phyloP scores from a whole-genome alignment of 1,140 invertebrate species.

The Liolophura sinensis region DNA sequence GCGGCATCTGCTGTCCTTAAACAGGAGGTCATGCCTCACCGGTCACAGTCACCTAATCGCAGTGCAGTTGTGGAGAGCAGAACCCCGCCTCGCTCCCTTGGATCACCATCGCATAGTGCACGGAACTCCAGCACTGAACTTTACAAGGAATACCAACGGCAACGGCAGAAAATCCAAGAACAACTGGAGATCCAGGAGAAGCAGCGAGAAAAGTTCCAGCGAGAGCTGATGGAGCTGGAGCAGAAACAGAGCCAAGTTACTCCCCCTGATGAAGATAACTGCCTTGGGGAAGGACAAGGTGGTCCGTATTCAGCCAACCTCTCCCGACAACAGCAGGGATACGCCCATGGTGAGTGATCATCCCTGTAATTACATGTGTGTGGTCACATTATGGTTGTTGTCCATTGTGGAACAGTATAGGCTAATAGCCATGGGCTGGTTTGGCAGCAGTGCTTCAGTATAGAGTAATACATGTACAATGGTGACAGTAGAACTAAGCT shows the following conservation, averaged over 20 bases:
- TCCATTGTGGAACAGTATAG: no score
- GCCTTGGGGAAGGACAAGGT: no score
- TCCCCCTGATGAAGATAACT: no score
- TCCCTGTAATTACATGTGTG: no score
- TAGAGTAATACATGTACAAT: no score
- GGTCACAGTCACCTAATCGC: conserved; percentile 30
- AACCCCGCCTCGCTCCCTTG: background rate
- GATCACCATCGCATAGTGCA: background rate
- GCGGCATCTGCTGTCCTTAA: background rate
- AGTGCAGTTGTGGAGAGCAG: conserved; percentile 16
- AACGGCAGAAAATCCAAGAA: conserved; percentile 48
- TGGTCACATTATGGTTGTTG: no score
- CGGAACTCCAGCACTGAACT: conserved; percentile 48
- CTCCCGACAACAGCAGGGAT: no score
- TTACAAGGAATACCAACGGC: conserved; percentile 56
- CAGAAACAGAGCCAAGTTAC: conserved; percentile 12
- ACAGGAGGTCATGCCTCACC: conserved; percentile 12
- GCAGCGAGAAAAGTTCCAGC: conserved; percentile 36
- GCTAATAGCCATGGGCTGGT: no score
- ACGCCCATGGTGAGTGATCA: no score
- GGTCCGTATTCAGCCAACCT: no score
- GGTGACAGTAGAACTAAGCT: no score
- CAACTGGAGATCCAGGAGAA: conserved; percentile 48
- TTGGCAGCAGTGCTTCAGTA: no score
- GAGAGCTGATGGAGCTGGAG: conserved; percentile 44